Percentiles rank a stretch among this genome's conserved stretches.
phyloP scores from a whole-genome alignment of 1,140 invertebrate genomes.

The Spodoptera litura region DNA sequence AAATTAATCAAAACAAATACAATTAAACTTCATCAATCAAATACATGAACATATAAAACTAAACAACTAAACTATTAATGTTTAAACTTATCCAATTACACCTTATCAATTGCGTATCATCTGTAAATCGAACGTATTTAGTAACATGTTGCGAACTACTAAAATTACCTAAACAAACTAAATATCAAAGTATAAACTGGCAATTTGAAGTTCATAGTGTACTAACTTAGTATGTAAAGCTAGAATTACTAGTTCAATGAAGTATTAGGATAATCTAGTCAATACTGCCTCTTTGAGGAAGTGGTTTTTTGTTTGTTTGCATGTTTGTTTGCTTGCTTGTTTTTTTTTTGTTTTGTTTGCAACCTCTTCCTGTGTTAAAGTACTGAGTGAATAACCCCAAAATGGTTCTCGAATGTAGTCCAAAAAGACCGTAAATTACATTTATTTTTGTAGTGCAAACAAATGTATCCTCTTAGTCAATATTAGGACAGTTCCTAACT shows the following conservation, averaged over 20 bases:
- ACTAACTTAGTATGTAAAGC: background rate
- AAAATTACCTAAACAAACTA: slow-evolving; percentile 3
- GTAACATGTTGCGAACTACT: background rate
- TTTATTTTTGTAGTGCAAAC: too few relatives aligned
- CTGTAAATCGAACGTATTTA: background rate
- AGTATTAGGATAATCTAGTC: too few relatives aligned
- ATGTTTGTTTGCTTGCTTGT: too few relatives aligned
- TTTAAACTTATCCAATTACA: slow-evolving; percentile 26
- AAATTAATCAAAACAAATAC: too few relatives aligned
- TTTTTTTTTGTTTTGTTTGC: too few relatives aligned
- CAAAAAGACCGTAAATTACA: too few relatives aligned
- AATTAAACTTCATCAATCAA: background rate
- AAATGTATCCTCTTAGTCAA: too few relatives aligned
- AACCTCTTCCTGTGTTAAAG: background rate
- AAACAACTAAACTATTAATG: slow-evolving; percentile 8
- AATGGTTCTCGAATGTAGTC: too few relatives aligned
- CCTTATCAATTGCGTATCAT: background rate
- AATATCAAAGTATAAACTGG: background rate
- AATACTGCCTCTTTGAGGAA: too few relatives aligned
- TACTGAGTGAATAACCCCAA: too few relatives aligned
- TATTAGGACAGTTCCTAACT: too few relatives aligned
- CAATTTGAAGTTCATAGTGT: background rate
- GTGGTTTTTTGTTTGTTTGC: too few relatives aligned
- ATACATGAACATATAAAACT: background rate
- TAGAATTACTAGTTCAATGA: background rate